phyloP scores from a whole-genome alignment of 1,140 invertebrate species.

The Nymphalis io region DNA sequence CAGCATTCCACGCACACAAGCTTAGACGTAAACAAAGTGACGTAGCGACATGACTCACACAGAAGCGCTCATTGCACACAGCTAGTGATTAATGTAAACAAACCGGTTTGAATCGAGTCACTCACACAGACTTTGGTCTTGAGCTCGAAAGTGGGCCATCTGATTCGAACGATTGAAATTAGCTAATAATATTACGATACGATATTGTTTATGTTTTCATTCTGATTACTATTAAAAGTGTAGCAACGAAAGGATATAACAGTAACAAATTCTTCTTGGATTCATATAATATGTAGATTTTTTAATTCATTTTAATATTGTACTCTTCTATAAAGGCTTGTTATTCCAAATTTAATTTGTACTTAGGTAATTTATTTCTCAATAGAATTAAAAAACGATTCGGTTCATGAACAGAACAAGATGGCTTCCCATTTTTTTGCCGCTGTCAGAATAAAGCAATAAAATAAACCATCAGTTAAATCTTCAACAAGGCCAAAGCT shows the following conservation, averaged over 20 bases:
- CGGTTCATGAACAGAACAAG: slow-evolving; percentile 7
- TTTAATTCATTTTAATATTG: not conserved
- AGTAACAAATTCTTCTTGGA: no score
- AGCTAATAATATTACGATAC: slow-evolving; percentile 40
- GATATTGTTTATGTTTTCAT: slow-evolving; percentile 40
- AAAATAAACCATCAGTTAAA: slow-evolving; percentile 29
- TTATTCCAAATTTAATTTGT: not conserved
- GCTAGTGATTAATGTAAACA: slow-evolving; percentile 76
- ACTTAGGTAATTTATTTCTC: not conserved
- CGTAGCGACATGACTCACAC: slow-evolving; percentile 71
- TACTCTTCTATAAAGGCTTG: not conserved
- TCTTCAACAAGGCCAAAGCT: slow-evolving; percentile 25
- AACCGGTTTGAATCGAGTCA: slow-evolving; percentile 63
- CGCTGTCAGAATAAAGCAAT: slow-evolving; percentile 1
- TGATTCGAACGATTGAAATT: slow-evolving; percentile 49
- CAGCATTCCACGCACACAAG: slow-evolving; percentile 50
- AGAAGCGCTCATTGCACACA: slow-evolving; percentile 46
- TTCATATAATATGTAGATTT: no score
- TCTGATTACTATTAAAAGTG: slow-evolving; percentile 15
- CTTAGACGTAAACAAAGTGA: slow-evolving; percentile 71
- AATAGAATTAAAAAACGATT: not conserved
- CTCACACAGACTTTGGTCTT: slow-evolving; percentile 52
- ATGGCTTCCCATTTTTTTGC: slow-evolving; percentile 9
- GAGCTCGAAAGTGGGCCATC: slow-evolving; percentile 69
- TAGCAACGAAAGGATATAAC: no score